Evolutionary conservation across 2,797 vertebrate genomes (phyloP), one percentile per base, ranked within the genome.

Genomic region (Pampus argenteus): DNA sequence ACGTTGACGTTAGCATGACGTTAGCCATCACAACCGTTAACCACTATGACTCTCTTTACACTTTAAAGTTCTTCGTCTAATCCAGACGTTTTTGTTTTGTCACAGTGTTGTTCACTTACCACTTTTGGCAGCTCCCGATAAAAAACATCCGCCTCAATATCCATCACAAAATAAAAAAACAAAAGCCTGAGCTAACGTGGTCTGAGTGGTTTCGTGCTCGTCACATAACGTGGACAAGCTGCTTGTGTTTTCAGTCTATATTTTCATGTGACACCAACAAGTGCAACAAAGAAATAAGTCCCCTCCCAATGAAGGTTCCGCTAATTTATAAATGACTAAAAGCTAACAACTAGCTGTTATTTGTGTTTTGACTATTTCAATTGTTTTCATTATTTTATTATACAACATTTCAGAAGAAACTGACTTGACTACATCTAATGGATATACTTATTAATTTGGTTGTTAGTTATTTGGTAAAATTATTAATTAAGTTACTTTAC

Each of bases 41-140:
- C 15, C 14, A 7, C 14, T 6, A 38, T 7, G 1, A 6, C 6
- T 29, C 1, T 45, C 10, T 26, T 25, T 8, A 67, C 44, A 44
- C 31, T 36, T 36, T 36, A 36, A 36, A 6, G 3, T 36, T 36
- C 3, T 36, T 4, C 38, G 5, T 40, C 38, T 17, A 4, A 31
- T 40, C 14, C 5, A 40, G 5, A 40, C 38, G 6, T 40, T 40
- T 17, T 5, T 40, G 2, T 40, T 5, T 4, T n/a, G n/a, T 5
- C 17, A 18, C 25, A 17, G 7, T 2, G 9, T 40, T 25, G 14
- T 14, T 22, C 6, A 90, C 92, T 88, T 70, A 95, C 95, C 91
- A 94, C 94, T 89, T 95, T 95, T 1, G 94, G 95, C 40, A 95
- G 81, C 67, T 91, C 74, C 42, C 89, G 85, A 71, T 93, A 95